These are phyloP conservation scores for Coenobita brevimanus DNA, from an alignment of 1,140 invertebrate species.

Conservation along the genomic window DNA sequence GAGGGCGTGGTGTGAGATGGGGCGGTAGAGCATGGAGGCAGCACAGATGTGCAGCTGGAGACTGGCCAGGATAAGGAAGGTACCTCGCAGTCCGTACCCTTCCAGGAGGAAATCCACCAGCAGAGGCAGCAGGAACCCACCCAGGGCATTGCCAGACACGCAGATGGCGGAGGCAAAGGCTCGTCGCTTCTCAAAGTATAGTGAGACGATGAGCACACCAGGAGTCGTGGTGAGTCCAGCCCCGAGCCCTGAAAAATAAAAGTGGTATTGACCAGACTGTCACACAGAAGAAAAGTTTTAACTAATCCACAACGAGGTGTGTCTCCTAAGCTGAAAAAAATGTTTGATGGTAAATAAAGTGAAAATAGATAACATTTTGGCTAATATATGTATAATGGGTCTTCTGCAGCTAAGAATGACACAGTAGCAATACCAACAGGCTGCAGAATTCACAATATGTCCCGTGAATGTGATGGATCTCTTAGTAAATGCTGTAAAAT, in stretches of 20 bases:
- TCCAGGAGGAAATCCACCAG: conserved; percentile 81
- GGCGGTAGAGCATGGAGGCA: conserved; percentile 81
- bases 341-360: no score
- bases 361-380: no score
- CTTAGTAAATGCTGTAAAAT: no score
- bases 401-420: no score
- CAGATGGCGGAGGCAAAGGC: conserved; percentile 91
- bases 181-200: conserved; percentile 86
- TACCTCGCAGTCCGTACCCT: conserved; percentile 82
- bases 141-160: conserved; percentile 90
- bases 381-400: no score
- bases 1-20: conserved; percentile 70
- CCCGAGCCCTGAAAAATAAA: conserved; percentile 80
- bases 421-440: no score
- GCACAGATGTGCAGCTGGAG: conserved; percentile 86
- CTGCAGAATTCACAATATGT: no score
- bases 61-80: conserved; percentile 82
- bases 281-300: no score
- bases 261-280: no score
- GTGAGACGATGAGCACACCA: conserved; percentile 92
- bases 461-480: no score
- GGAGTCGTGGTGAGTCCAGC: conserved; percentile 86
- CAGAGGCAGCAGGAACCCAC: conserved; percentile 87
- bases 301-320: no score
- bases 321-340: no score